Conservation (phyloP, 2,888 invertebrate species). For the Hetaerina titia region DNA sequence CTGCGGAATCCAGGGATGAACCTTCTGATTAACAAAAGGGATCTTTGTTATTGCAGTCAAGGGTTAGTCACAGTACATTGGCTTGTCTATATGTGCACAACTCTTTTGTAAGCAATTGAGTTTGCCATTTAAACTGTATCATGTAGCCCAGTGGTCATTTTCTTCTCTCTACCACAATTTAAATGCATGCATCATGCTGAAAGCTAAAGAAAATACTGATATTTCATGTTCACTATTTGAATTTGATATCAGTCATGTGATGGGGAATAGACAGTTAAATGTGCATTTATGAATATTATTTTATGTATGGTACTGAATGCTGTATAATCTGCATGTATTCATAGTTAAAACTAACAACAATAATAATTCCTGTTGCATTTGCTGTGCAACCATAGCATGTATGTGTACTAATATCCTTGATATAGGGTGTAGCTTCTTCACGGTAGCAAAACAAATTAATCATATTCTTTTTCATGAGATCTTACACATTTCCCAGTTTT, state of each 20-base stretch:
- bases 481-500: too few species aligned
- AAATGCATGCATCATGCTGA: neutral
- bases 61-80: constrained; percentile 46
- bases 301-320: neutral
- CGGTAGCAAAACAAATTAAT: too few species aligned
- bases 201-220: neutral
- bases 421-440: neutral
- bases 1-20: constrained; percentile 49
- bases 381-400: neutral
- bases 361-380: neutral
- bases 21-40: constrained; percentile 60
- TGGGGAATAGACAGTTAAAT: too few species aligned
- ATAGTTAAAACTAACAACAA: neutral
- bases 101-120: neutral
- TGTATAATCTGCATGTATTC: neutral
- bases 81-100: neutral
- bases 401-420: neutral
- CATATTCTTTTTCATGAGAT: too few species aligned
- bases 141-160: neutral
- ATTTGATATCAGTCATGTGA: too few species aligned
- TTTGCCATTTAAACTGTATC: neutral
- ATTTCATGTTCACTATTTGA: neutral
- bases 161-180: neutral
- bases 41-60: constrained; percentile 57
- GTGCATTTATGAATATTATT: neutral